Evolutionary conservation across 2,113 vertebrate species (phyloP), one percentile per base, ranked within the genome.

Genomic region (Fulica atra): DNA sequence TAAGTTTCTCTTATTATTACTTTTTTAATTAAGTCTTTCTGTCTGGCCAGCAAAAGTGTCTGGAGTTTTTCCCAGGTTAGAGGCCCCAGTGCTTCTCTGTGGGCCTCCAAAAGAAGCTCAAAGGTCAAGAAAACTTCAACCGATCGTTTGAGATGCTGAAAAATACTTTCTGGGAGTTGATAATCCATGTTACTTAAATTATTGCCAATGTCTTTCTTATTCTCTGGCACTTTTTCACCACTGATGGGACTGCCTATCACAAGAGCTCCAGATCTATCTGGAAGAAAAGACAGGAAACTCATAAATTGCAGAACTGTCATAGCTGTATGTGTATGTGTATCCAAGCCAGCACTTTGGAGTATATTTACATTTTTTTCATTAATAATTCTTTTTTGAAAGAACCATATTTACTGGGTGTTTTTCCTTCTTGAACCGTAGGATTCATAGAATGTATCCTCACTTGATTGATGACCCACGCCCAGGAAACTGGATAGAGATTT

Each of bases 21-120:
- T 84, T 66, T 80, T 83, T 90, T 68, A 95, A 92, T 95, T 81
- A 78, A 51, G 21, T 64, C 80, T 84, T 86, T 95, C 71, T 91
- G 29, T 81, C 83, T 8, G 2, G 53, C 48, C 65, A 94, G 65
- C 46, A 84, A 90, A 74, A 86, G 25, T 9, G 16, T 29, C 65
- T 94, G 80, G 86, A 92, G 11, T 60, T 73, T 66, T 86, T 61
- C 40, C 65, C 42, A 73, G 56, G 72, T 91, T 80, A 81, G 81
- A 83, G 51, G 60, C 38, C 56, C 13, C 13, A 66, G 12, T 64
- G 76, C 6, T 91, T 15, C 28, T 85, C 50, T 51, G 9, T 82
- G 18, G 23, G 46, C 73, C 46, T 82, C 66, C 35, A 51, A n/a
- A 93, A 80, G 35, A 89, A 79, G 31, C 25, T 29, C 17, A 60